phyloP scores from a whole-genome alignment of 2,888 invertebrate genomes.

The Polydrusus tereticollis region DNA sequence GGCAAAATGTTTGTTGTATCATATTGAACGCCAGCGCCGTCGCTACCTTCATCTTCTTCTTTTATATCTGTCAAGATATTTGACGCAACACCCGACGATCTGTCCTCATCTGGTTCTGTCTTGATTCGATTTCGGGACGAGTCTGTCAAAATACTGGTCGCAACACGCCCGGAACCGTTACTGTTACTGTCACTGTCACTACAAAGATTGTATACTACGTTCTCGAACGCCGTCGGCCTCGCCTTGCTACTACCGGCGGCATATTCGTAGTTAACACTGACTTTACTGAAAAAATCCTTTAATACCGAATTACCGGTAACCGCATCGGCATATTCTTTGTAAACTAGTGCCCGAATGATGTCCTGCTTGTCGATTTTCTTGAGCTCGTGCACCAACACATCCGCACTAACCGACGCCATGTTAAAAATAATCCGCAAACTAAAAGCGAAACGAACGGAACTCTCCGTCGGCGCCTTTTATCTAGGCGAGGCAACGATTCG shows the following conservation, averaged over 20 bases:
- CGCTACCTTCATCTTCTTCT: not conserved
- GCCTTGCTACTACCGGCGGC: not conserved
- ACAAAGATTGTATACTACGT: not conserved
- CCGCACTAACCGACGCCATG: not conserved
- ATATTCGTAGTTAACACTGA: not conserved
- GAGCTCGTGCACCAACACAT: not conserved
- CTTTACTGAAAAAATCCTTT: not conserved
- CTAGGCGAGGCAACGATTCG: not conserved
- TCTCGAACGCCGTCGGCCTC: not conserved
- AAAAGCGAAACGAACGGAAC: not conserved
- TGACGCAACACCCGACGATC: not conserved
- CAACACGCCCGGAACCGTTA: not conserved
- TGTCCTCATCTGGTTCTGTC: not conserved
- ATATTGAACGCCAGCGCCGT: not conserved
- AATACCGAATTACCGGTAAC: not conserved
- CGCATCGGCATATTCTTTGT: not conserved
- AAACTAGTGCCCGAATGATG: not conserved
- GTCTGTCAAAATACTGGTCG: not conserved
- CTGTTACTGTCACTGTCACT: not conserved
- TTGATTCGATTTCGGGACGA: not conserved
- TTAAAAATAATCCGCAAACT: not conserved
- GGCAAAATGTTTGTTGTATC: not conserved
- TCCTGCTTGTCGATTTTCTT: not conserved
- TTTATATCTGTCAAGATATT: not conserved
- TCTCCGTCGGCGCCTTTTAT: not conserved